A percentile compares a stretch with the other conserved stretches of the same genome.
Evolutionary conservation across 1,140 invertebrate genomes (phyloP).

Genomic region (Alviniconcha marisindica): DNA sequence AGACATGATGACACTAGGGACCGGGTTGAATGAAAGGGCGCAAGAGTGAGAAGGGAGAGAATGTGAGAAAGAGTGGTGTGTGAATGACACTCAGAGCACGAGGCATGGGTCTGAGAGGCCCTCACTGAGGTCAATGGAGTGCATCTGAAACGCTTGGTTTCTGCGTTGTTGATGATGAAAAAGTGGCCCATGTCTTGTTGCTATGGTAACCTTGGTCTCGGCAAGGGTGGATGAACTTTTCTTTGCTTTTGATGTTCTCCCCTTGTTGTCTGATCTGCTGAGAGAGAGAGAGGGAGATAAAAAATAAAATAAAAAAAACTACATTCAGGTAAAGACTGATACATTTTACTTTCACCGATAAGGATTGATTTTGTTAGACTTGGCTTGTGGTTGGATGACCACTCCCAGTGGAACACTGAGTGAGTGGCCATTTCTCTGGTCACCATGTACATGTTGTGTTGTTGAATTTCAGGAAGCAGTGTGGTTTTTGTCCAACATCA

Average conservation of each 20-base stretch:
- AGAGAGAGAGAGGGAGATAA: too few species aligned
- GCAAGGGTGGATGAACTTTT: neutral
- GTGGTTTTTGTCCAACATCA: constrained; percentile 99
- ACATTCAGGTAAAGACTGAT: neutral
- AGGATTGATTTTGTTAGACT: neutral
- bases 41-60: neutral
- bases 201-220: neutral
- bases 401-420: neutral
- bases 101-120: neutral
- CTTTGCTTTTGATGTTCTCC: constrained; percentile 26
- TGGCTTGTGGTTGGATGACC: neutral
- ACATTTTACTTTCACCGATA: neutral
- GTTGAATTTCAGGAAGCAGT: constrained; percentile 87
- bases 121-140: constrained; percentile 7
- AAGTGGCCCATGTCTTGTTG: constrained; percentile 1
- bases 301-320: too few species aligned
- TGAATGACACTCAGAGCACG: neutral
- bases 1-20: constrained; percentile 27
- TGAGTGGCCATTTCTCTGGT: neutral
- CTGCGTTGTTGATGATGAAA: neutral
- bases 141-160: constrained; percentile 13
- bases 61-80: constrained; percentile 9
- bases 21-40: constrained; percentile 8
- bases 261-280: constrained; percentile 25
- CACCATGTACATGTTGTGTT: neutral